These are phyloP conservation scores for Micronycteris hirsuta DNA, from an alignment of 2,113 vertebrate genomes.

Conservation along the genomic window DNA sequence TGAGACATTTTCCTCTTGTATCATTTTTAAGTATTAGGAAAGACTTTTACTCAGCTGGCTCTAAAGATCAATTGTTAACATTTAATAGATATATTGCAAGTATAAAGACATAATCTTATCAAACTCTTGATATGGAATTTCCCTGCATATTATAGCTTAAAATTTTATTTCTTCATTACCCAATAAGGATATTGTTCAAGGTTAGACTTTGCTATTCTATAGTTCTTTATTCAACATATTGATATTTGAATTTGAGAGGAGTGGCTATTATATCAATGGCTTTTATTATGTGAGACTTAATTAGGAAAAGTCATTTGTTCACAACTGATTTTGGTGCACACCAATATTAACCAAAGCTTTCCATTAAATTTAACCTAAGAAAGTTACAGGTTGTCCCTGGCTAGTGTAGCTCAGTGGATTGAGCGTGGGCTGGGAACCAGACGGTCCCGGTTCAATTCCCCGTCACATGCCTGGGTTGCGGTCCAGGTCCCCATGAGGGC, in stretches of 20 bases:
- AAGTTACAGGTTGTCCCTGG: too few species aligned
- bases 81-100: neutral
- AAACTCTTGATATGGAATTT: constrained; percentile 14
- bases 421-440: too few species aligned
- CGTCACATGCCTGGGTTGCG: too few species aligned
- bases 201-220: neutral
- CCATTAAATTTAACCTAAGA: neutral
- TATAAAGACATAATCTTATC: constrained; percentile 1
- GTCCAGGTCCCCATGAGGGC: too few species aligned
- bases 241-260: neutral
- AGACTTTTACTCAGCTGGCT: neutral
- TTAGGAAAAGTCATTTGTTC: neutral
- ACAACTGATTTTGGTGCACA: neutral
- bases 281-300: neutral
- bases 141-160: neutral
- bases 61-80: constrained; percentile 38
- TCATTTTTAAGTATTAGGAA: constrained; percentile 17
- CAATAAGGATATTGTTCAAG: constrained; percentile 15
- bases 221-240: neutral
- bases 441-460: too few species aligned
- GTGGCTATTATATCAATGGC: neutral
- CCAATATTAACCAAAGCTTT: neutral
- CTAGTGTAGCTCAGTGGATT: too few species aligned
- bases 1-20: constrained; percentile 8
- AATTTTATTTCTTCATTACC: constrained; percentile 43